These are phyloP conservation scores for Drosophila sechellia DNA, from an alignment of 1,140 invertebrate species.

Conservation along the genomic window DNA sequence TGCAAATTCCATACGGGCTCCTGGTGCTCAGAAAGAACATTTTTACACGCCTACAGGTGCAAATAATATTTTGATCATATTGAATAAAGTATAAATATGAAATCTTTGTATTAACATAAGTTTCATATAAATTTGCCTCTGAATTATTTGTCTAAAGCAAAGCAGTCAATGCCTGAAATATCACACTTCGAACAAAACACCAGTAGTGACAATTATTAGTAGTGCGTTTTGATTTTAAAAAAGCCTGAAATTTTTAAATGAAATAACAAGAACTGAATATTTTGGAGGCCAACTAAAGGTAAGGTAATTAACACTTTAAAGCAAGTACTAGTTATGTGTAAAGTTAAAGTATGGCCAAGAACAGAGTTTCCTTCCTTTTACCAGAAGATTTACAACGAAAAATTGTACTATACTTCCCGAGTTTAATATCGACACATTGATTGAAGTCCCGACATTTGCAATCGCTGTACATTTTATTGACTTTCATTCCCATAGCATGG, in stretches of 20 bases:
- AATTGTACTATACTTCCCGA: constrained; percentile 6
- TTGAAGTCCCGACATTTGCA: constrained; percentile 69
- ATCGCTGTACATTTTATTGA: constrained; percentile 59
- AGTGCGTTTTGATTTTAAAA: neutral
- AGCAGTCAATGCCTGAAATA: neutral
- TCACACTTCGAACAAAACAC: neutral
- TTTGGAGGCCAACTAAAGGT: neutral
- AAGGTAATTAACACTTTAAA: constrained; percentile 1
- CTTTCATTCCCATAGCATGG: constrained; percentile 18
- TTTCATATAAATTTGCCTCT: neutral
- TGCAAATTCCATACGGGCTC: neutral
- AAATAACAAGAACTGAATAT: neutral
- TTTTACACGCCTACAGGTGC: too few relatives aligned
- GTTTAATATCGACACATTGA: constrained; percentile 60
- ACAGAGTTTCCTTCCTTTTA: neutral
- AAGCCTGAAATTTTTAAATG: neutral
- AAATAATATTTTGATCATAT: too few relatives aligned
- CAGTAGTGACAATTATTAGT: neutral
- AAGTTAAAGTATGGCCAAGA: neutral
- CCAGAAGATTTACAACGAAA: neutral
- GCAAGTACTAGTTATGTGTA: neutral
- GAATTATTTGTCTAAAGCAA: neutral
- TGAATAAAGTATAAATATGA: too few relatives aligned
- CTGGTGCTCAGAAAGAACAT: neutral
- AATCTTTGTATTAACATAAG: too few relatives aligned